Evolutionary conservation across 2,888 invertebrate species (phyloP).

Genomic region (Amiota communis): DNA sequence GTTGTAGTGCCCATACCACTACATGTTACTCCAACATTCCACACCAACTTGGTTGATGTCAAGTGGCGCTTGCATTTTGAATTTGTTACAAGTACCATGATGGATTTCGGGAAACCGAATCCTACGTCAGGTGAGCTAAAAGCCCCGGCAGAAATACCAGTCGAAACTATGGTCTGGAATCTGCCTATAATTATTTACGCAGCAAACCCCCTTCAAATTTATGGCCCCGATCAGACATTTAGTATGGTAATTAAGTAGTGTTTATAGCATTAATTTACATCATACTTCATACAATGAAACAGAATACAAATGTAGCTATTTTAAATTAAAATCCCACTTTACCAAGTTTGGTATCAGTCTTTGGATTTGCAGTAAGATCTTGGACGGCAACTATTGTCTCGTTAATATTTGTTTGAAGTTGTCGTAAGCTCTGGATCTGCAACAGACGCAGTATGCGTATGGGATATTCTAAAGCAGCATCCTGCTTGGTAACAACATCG

Average conservation of each 20-base stretch:
- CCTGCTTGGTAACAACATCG: slow-evolving; percentile 77
- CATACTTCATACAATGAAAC: not conserved
- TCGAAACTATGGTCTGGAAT: slow-evolving; percentile 99
- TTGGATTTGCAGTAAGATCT: slow-evolving; percentile 94
- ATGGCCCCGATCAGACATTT: slow-evolving; percentile 75
- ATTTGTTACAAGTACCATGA: slow-evolving; percentile 89
- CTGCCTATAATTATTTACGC: slow-evolving; percentile 95
- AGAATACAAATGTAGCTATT: not conserved
- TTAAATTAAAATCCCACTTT: slow-evolving; percentile 83
- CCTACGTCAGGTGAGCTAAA: slow-evolving; percentile 78
- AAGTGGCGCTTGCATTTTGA: slow-evolving; percentile 98
- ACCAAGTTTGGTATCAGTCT: slow-evolving; percentile 94
- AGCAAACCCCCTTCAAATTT: slow-evolving; percentile 87
- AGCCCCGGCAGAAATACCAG: slow-evolving; percentile 88
- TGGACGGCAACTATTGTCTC: slow-evolving; percentile 95
- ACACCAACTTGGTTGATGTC: slow-evolving; percentile 89
- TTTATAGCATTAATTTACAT: not conserved
- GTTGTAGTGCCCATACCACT: slow-evolving; percentile 94
- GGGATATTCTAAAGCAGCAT: slow-evolving; percentile 80
- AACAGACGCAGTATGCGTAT: slow-evolving; percentile 85
- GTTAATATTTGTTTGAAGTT: slow-evolving; percentile 93
- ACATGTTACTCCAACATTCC: slow-evolving; percentile 96
- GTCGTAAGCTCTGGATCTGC: slow-evolving; percentile 76
- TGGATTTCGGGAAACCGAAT: slow-evolving; percentile 74
- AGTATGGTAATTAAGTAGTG: slow-evolving; percentile 63